These are phyloP conservation scores for Danio kyathit DNA, from an alignment of 2,797 vertebrate genomes.

Conservation along the genomic window DNA sequence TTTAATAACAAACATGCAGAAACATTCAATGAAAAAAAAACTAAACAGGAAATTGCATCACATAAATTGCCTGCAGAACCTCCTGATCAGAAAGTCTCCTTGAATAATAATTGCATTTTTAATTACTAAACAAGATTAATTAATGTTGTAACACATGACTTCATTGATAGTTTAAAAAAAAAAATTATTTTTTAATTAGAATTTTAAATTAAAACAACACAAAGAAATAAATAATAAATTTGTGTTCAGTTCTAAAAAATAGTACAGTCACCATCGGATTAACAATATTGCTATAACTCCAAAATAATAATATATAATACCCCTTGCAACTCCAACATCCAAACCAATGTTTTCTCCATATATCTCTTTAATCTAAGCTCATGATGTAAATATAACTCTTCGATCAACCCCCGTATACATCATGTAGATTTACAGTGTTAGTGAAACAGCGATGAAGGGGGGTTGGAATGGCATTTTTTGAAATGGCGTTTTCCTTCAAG, in stretches of 20 bases:
- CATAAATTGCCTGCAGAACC: not conserved
- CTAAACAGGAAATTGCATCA: not conserved
- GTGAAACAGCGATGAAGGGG: constrained; percentile 11
- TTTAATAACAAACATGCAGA: not conserved
- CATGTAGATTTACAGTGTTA: constrained; percentile 9
- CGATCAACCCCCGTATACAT: not conserved
- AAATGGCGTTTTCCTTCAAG: constrained; percentile 66
- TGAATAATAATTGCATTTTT: not conserved
- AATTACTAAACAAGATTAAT: not conserved
- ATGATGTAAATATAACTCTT: constrained; percentile 21
- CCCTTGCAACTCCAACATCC: not conserved
- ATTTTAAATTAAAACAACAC: too few relatives aligned
- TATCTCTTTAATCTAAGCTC: not conserved
- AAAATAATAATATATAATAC: constrained; percentile 13
- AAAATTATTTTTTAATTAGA: too few relatives aligned
- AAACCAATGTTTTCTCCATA: constrained; percentile 8
- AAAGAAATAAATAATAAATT: too few relatives aligned
- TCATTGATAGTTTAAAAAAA: too few relatives aligned
- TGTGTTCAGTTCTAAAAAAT: too few relatives aligned
- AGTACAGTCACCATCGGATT: too few relatives aligned
- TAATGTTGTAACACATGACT: not conserved
- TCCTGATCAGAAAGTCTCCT: not conserved
- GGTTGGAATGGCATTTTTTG: constrained; percentile 52
- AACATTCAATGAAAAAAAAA: not conserved
- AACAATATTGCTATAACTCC: not conserved